Percentiles rank a stretch among this genome's conserved stretches.
phyloP scores from a whole-genome alignment of 2,888 invertebrate genomes.

The Seira ritae region DNA sequence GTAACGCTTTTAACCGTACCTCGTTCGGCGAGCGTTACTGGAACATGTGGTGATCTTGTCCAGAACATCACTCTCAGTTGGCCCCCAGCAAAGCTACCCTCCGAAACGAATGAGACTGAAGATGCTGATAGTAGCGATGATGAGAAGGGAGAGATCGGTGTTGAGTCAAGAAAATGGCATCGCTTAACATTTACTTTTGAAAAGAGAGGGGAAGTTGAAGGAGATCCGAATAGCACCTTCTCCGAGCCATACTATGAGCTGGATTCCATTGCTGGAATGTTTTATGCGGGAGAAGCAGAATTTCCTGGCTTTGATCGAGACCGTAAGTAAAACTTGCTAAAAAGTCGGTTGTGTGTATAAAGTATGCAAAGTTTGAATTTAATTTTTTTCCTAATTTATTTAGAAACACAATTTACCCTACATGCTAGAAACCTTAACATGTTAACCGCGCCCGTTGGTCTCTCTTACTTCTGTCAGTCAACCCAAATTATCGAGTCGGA shows the following conservation, averaged over 20 bases:
- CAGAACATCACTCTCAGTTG: constrained; percentile 26
- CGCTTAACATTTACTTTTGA: constrained; percentile 32
- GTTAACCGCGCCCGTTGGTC: constrained; percentile 46
- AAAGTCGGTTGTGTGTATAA: too few relatives aligned
- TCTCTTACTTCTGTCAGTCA: constrained; percentile 53
- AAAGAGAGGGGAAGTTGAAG: constrained; percentile 28
- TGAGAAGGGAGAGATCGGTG: too few relatives aligned
- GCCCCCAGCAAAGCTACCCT: too few relatives aligned
- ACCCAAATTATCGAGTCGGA: constrained; percentile 49
- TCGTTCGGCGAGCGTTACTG: constrained; percentile 40
- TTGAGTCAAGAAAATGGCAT: not conserved
- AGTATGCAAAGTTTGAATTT: too few relatives aligned
- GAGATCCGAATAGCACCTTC: constrained; percentile 17
- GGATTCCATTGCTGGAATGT: constrained; percentile 38
- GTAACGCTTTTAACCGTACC: constrained; percentile 42
- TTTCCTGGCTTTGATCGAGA: constrained; percentile 39
- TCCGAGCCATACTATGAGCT: constrained; percentile 45
- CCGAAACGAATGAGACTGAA: too few relatives aligned
- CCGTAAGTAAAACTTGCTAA: constrained; percentile 23
- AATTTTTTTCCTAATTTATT: not conserved
- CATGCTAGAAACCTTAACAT: constrained; percentile 45
- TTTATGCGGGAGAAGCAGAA: constrained; percentile 52
- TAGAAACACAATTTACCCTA: constrained; percentile 27
- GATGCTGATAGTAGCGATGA: too few relatives aligned
- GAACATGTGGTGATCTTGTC: constrained; percentile 35